Evolutionary conservation across 1,140 invertebrate genomes (phyloP).

Genomic region (Diorhabda sublineata): DNA sequence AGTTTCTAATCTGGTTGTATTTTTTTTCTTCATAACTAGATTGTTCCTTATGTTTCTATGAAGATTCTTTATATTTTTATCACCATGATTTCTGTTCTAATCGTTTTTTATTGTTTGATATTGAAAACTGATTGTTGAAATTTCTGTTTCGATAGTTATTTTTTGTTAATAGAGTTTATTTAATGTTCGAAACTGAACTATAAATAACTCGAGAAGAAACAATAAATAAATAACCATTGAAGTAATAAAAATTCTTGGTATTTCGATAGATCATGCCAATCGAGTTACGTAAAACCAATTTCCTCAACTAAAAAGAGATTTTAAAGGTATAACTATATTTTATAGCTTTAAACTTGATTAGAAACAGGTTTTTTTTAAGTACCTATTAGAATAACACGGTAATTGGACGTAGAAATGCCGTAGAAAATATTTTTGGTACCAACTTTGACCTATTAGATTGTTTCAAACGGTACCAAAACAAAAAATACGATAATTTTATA

Average conservation of each 20-base stretch:
- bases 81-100: no score
- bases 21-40: no score
- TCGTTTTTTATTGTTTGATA: no score
- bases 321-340: not conserved
- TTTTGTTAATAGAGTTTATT: no score
- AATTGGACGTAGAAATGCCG: not conserved
- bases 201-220: not conserved
- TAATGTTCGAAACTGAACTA: not conserved
- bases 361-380: constrained; percentile 1
- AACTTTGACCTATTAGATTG: not conserved
- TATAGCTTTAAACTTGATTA: constrained; percentile 1
- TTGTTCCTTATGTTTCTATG: no score
- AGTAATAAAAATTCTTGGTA: not conserved
- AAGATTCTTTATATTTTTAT: no score
- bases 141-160: no score
- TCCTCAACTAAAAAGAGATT: not conserved
- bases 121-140: no score
- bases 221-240: not conserved
- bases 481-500: no score
- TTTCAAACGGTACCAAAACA: no score
- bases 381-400: not conserved
- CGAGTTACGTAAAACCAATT: not conserved
- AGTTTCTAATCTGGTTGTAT: no score
- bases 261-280: not conserved
- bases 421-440: not conserved